phyloP scores from a whole-genome alignment of 1,140 invertebrate species.

The Babylonia areolata region DNA sequence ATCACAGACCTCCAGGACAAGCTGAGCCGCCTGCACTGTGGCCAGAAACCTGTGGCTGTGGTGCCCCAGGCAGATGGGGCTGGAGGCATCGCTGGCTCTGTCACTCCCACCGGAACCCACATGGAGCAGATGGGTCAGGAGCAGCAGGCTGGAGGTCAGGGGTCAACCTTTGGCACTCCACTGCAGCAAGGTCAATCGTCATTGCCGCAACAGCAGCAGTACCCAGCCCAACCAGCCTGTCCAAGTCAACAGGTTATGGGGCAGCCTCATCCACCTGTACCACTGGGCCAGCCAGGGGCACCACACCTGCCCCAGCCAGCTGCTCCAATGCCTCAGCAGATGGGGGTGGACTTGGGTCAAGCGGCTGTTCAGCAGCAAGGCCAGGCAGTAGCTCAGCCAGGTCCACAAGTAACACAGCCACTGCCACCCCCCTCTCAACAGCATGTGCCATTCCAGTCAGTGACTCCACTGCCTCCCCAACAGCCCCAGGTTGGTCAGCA shows the following conservation, averaged over 20 bases:
- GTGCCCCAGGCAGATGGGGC: constrained; percentile 16
- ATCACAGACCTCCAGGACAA: constrained; percentile 66
- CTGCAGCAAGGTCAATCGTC: neutral
- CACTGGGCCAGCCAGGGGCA: neutral
- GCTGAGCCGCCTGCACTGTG: constrained; percentile 55
- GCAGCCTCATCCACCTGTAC: neutral
- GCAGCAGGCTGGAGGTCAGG: neutral
- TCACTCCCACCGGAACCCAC: constrained; percentile 9
- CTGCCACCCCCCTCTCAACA: too few species aligned
- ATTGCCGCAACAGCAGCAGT: neutral
- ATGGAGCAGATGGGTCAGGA: constrained; percentile 25
- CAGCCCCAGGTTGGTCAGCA: neutral
- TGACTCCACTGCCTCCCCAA: neutral
- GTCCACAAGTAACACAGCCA: neutral
- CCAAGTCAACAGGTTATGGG: neutral
- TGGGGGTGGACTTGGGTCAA: neutral
- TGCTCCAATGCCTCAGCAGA: neutral
- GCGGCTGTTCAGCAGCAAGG: neutral
- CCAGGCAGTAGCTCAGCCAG: neutral
- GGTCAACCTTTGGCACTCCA: neutral
- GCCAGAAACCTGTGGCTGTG: constrained; percentile 36
- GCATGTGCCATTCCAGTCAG: too few species aligned
- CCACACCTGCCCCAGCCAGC: neutral
- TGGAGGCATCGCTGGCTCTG: neutral
- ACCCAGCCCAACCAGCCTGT: neutral